Conservation (phyloP, 2,113 vertebrate genomes). For the Protomyctophum bolini region DNA sequence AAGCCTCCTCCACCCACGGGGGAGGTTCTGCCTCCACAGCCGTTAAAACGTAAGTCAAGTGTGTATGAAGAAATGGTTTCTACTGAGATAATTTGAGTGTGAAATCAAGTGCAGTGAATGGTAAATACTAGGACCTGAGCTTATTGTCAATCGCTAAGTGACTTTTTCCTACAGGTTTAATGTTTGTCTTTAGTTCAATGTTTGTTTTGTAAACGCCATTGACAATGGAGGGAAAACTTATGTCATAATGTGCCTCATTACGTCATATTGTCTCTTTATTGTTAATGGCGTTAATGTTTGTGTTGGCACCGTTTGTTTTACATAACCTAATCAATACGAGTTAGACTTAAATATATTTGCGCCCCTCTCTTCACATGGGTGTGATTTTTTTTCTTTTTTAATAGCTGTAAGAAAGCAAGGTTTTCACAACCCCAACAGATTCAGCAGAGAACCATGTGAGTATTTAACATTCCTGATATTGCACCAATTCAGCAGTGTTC, state of each 20-base stretch:
- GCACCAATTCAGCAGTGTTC: not conserved
- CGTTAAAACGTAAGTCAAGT: constrained; percentile 68
- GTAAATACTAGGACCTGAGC: not conserved
- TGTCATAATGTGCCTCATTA: too few species aligned
- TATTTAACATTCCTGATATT: constrained; percentile 5
- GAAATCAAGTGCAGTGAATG: not conserved
- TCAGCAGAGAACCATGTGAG: constrained; percentile 84
- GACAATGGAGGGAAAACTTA: too few species aligned
- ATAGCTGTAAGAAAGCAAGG: constrained; percentile 79
- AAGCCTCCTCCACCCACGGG: constrained; percentile 32
- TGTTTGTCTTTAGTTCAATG: too few species aligned
- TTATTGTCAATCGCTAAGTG: not conserved
- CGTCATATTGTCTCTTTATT: too few species aligned
- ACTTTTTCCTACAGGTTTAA: not conserved
- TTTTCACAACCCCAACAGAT: constrained; percentile 82
- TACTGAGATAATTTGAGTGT: constrained; percentile 3
- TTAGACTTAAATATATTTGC: not conserved
- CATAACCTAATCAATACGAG: too few species aligned
- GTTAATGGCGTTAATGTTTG: too few species aligned
- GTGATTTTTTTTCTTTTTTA: constrained; percentile 27
- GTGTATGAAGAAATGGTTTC: not conserved
- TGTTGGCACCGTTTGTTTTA: too few species aligned
- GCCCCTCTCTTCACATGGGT: too few species aligned
- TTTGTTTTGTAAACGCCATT: too few species aligned
- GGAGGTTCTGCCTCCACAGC: constrained; percentile 51